Percentiles rank a stretch among this genome's conserved stretches.
phyloP scores from a whole-genome alignment of 2,888 invertebrate species.

The Watsonalla cultraria region DNA sequence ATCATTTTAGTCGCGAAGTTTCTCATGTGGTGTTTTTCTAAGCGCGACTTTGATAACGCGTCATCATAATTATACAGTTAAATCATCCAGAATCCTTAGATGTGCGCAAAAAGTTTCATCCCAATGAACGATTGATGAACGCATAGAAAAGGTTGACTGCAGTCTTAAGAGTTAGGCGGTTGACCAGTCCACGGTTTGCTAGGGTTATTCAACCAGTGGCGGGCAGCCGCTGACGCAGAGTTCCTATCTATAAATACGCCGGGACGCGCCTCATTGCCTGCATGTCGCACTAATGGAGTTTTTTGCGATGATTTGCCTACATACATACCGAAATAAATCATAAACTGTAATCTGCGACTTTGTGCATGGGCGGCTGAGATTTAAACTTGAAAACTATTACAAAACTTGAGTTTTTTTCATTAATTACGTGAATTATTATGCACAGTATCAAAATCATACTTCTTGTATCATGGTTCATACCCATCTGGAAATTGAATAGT shows the following conservation, averaged over 20 bases:
- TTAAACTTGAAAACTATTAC: background rate
- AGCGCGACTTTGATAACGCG: too few relatives aligned
- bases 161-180: conserved; percentile 14
- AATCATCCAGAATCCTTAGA: too few relatives aligned
- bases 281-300: conserved; percentile 26
- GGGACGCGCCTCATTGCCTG: conserved; percentile 18
- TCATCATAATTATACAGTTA: background rate
- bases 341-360: background rate
- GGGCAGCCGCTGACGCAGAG: conserved; percentile 34
- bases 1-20: too few relatives aligned
- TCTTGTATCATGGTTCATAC: too few relatives aligned
- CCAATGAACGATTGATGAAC: too few relatives aligned
- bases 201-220: conserved; percentile 59
- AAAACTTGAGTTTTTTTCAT: too few relatives aligned
- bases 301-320: conserved; percentile 11
- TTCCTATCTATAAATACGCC: conserved; percentile 34
- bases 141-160: background rate
- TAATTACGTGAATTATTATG: too few relatives aligned
- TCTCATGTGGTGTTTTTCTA: too few relatives aligned
- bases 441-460: too few relatives aligned
- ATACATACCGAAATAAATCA: conserved; percentile 6
- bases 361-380: background rate
- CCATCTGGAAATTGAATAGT: too few relatives aligned
- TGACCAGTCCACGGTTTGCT: conserved; percentile 24
- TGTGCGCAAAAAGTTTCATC: too few relatives aligned